A percentile compares a stretch with the other conserved stretches of the same genome.
Evolutionary conservation across 2,113 vertebrate species (phyloP).

Genomic region (Aphyosemion australe): DNA sequence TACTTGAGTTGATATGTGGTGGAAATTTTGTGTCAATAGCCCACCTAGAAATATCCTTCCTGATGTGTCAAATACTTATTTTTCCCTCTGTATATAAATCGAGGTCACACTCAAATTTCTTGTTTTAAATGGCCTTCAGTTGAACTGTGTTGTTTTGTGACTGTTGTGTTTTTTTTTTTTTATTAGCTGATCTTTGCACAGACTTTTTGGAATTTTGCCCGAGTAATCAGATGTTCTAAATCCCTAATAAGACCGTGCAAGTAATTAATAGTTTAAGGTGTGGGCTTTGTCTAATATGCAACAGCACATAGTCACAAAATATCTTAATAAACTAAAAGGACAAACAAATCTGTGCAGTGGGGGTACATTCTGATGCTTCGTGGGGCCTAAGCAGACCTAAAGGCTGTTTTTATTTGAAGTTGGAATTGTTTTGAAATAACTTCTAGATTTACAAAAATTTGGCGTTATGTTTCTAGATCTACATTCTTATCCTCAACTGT

Average conservation of each 20-base stretch:
- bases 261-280: slow-evolving; percentile 49
- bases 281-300: slow-evolving; percentile 13
- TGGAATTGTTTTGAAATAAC: slow-evolving; percentile 29
- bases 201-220: slow-evolving; percentile 27
- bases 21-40: too few species aligned
- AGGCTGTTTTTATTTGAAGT: slow-evolving; percentile 15
- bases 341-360: not conserved
- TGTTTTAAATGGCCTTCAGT: not conserved
- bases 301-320: slow-evolving; percentile 21
- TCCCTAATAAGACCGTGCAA: slow-evolving; percentile 48
- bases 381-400: not conserved
- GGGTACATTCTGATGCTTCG: not conserved
- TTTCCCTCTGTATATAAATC: too few species aligned
- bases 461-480: slow-evolving; percentile 25
- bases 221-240: slow-evolving; percentile 53
- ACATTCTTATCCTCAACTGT: slow-evolving; percentile 17
- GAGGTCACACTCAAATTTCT: not conserved
- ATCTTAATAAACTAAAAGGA: not conserved
- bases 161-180: not conserved
- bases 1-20: too few species aligned
- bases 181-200: slow-evolving; percentile 1
- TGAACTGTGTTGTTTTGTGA: not conserved
- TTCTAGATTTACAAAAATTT: slow-evolving; percentile 18
- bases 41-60: too few species aligned
- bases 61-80: too few species aligned